Evolutionary conservation across 2,797 vertebrate genomes (phyloP).

Genomic region (Urocyon cinereoargenteus): DNA sequence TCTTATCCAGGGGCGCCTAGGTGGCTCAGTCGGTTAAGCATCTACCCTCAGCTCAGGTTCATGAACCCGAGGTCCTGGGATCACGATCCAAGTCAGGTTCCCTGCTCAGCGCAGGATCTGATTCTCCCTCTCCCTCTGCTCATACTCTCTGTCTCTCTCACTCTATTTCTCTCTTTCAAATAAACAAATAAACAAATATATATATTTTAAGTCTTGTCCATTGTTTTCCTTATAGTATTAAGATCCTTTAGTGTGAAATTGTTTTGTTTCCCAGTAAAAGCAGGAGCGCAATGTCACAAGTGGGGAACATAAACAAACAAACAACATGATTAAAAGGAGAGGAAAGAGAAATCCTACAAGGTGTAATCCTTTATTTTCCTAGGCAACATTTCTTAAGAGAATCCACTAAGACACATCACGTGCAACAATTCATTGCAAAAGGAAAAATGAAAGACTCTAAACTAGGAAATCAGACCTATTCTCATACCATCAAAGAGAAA

Average conservation of each 20-base stretch:
- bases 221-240: background rate
- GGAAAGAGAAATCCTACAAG: background rate
- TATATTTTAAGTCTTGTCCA: background rate
- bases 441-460: background rate
- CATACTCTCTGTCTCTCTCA: too few species aligned
- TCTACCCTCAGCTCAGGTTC: too few species aligned
- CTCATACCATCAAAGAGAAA: background rate
- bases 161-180: too few species aligned
- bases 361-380: background rate
- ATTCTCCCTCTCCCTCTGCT: too few species aligned
- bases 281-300: background rate
- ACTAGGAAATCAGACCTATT: background rate
- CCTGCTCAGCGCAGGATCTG: too few species aligned
- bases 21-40: too few species aligned
- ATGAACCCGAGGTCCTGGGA: too few species aligned
- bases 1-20: background rate
- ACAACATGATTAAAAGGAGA: background rate
- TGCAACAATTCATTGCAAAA: background rate
- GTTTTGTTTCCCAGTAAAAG: background rate
- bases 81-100: too few species aligned
- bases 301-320: background rate
- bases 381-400: background rate
- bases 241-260: background rate
- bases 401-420: background rate
- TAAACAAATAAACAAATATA: too few species aligned